Evolutionary conservation across 1,140 invertebrate genomes (phyloP).

Genomic region (Scaptomyza montana): DNA sequence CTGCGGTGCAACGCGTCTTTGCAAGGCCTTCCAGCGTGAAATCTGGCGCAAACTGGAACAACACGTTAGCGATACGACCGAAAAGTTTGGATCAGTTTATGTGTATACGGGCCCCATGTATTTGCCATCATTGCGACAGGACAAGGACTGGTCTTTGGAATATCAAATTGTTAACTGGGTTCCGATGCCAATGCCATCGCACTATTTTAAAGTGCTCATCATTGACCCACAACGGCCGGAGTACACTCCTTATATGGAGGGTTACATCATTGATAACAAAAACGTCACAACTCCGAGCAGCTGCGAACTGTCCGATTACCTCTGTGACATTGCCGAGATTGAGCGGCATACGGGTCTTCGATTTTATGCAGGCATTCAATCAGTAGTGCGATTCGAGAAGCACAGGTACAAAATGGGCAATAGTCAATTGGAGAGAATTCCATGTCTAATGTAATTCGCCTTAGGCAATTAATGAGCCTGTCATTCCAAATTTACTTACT

Average conservation of each 20-base stretch:
- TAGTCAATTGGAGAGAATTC: neutral
- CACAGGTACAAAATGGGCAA: conserved; percentile 13
- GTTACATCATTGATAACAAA: conserved; percentile 58
- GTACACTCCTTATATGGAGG: conserved; percentile 45
- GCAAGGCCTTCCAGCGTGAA: conserved; percentile 48
- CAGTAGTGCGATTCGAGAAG: conserved; percentile 40
- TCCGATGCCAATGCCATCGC: conserved; percentile 49
- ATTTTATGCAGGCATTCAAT: conserved; percentile 47
- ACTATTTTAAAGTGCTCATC: conserved; percentile 65
- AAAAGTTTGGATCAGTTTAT: conserved; percentile 56
- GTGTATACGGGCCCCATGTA: conserved; percentile 63
- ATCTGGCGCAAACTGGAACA: conserved; percentile 57
- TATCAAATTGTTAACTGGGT: conserved; percentile 48
- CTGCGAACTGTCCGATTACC: conserved; percentile 29
- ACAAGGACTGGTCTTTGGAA: conserved; percentile 44
- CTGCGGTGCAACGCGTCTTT: conserved; percentile 34
- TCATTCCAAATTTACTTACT: neutral
- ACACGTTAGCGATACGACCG: conserved; percentile 30
- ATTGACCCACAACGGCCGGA: conserved; percentile 31
- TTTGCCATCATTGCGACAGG: conserved; percentile 14
- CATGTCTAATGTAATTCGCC: conserved; percentile 23
- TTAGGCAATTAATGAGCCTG: neutral
- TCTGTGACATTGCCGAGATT: conserved; percentile 45
- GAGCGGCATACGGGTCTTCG: conserved; percentile 52
- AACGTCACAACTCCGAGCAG: neutral